Conservation (phyloP, 2,888 invertebrate genomes). For the Sinhomidia bicolor region DNA sequence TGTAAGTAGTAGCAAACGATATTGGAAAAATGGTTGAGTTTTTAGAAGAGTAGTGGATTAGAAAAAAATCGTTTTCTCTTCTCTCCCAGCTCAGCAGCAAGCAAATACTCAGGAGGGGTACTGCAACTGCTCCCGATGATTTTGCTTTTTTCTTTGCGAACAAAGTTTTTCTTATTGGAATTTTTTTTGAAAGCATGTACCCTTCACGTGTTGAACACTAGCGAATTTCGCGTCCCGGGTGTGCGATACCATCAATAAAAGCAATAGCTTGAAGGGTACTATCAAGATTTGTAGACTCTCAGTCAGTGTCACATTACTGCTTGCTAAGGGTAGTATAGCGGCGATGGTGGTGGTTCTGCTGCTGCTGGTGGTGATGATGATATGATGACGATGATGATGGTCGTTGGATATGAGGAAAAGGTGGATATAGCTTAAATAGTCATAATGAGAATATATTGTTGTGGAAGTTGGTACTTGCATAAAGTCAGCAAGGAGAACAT, state of each 20-base stretch:
- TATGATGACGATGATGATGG: too few relatives aligned
- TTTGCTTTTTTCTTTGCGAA: neutral
- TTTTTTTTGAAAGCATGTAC: neutral
- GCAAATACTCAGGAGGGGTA: neutral
- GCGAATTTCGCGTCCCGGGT: neutral
- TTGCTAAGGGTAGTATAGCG: too few relatives aligned
- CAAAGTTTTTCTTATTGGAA: neutral
- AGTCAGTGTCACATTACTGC: constrained; percentile 9
- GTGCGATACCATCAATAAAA: neutral
- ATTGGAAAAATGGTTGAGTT: too few relatives aligned
- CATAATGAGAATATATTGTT: neutral
- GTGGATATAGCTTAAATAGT: neutral
- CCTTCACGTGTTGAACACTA: neutral
- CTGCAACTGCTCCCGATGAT: neutral
- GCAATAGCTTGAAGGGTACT: constrained; percentile 3
- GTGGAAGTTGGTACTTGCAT: too few relatives aligned
- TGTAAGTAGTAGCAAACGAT: neutral
- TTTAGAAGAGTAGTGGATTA: too few relatives aligned
- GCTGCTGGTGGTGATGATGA: too few relatives aligned
- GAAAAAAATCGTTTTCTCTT: neutral
- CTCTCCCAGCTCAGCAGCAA: too few relatives aligned
- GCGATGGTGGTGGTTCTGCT: too few relatives aligned
- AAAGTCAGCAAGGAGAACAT: neutral
- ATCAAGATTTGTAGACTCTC: constrained; percentile 35
- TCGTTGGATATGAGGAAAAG: too few relatives aligned